These are phyloP conservation scores for Tetranychus truncatus DNA, from an alignment of 2,888 invertebrate species.

Conservation along the genomic window DNA sequence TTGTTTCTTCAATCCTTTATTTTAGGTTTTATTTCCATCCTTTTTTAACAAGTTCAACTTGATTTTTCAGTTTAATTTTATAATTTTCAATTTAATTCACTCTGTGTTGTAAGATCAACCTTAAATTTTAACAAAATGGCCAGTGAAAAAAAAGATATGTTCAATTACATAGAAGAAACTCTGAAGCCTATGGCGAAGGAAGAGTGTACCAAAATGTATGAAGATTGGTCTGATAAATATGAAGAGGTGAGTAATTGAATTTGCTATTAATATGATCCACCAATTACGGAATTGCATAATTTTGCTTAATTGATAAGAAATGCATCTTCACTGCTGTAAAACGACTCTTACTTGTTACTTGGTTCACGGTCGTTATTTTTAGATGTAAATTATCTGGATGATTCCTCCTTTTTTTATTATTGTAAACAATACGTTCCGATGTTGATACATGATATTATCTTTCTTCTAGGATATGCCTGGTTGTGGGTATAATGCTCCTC, in stretches of 20 bases:
- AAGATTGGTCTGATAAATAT: constrained; percentile 12
- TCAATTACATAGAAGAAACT: constrained; percentile 5
- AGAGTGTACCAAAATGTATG: constrained; percentile 9
- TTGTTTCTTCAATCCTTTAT: too few species aligned
- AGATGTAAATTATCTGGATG: background rate
- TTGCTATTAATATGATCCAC: background rate
- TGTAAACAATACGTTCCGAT: background rate
- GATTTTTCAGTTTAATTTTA: too few species aligned
- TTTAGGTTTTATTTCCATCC: too few species aligned
- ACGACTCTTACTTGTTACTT: too few species aligned
- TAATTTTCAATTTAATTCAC: too few species aligned
- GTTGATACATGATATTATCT: background rate
- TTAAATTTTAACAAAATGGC: background rate
- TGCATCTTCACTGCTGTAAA: too few species aligned
- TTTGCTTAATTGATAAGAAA: too few species aligned
- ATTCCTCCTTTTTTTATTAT: background rate
- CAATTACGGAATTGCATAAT: too few species aligned
- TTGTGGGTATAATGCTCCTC: constrained; percentile 14
- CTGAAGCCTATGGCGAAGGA: constrained; percentile 1
- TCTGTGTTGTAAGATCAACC: too few species aligned
- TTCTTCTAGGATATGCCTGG: constrained; percentile 14
- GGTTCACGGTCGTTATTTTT: too few species aligned
- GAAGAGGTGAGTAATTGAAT: constrained; percentile 12
- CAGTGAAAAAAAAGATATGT: background rate
- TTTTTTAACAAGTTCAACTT: too few species aligned